A percentile compares a stretch with the other conserved stretches of the same genome.
phyloP scores from a whole-genome alignment of 2,113 vertebrate genomes.

The Stegastes partitus region DNA sequence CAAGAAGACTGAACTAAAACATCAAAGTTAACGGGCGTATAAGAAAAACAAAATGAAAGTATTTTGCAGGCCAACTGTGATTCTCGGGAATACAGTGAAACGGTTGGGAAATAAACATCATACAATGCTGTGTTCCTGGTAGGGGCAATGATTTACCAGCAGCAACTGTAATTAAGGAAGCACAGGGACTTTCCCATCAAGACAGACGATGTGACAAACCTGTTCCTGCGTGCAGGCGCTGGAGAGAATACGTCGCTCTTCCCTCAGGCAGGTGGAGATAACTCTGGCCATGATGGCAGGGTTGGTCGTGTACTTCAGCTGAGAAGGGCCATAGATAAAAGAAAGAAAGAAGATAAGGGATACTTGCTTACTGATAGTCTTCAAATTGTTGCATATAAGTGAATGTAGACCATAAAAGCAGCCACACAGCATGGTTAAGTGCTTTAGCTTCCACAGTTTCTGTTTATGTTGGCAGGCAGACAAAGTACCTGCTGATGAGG shows the following conservation, averaged over 20 bases:
- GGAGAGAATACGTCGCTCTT: slow-evolving; percentile 93
- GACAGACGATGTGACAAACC: slow-evolving; percentile 81
- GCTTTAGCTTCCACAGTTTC: background rate
- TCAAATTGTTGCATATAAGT: no score
- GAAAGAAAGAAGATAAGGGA: background rate
- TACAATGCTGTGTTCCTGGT: slow-evolving; percentile 23
- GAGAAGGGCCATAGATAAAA: slow-evolving; percentile 10
- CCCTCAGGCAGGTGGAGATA: slow-evolving; percentile 93
- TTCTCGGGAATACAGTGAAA: slow-evolving; percentile 29
- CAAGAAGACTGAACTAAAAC: no score
- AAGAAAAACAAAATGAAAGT: no score
- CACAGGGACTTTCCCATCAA: slow-evolving; percentile 48
- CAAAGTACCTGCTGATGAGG: background rate
- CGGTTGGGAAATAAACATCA: background rate
- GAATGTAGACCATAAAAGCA: background rate
- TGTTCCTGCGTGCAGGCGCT: slow-evolving; percentile 93
- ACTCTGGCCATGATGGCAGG: slow-evolving; percentile 91
- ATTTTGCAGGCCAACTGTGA: background rate
- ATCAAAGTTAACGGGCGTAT: no score
- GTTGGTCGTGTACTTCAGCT: slow-evolving; percentile 92
- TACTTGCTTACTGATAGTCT: background rate
- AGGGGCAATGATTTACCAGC: slow-evolving; percentile 40
- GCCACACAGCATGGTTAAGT: background rate
- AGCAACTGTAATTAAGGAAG: slow-evolving; percentile 8
- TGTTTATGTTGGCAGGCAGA: background rate